Evolutionary conservation across 2,888 invertebrate species (phyloP).

Genomic region (Nebria salina): DNA sequence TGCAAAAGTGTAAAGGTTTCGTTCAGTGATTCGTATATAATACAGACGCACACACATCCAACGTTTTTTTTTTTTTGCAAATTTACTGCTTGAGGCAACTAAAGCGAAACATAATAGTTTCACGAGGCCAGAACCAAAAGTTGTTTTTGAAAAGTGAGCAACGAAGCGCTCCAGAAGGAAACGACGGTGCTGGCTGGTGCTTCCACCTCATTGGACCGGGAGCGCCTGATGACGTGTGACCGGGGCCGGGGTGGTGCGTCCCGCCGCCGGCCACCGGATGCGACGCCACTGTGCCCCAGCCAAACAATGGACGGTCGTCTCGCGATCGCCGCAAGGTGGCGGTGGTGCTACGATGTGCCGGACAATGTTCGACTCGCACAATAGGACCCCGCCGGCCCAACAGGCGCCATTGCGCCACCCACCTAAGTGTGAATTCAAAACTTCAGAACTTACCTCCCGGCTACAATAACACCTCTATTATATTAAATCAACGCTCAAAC

Average conservation of each 20-base stretch:
- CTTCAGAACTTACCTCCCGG: constrained; percentile 51
- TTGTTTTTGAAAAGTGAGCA: constrained; percentile 47
- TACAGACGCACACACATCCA: background rate
- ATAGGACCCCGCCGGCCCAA: background rate
- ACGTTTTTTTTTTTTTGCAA: constrained; percentile 16
- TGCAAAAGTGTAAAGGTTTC: background rate
- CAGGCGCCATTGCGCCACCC: constrained; percentile 56
- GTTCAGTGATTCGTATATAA: background rate
- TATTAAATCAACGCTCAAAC: constrained; percentile 58
- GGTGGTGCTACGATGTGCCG: background rate
- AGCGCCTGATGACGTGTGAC: constrained; percentile 46
- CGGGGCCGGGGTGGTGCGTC: constrained; percentile 25
- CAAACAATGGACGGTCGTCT: constrained; percentile 35
- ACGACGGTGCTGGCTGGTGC: constrained; percentile 50
- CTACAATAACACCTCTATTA: constrained; percentile 60
- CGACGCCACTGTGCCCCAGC: constrained; percentile 26
- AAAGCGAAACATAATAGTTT: constrained; percentile 45
- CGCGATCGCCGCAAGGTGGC: constrained; percentile 43
- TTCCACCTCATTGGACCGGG: constrained; percentile 56
- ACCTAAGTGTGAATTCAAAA: constrained; percentile 58
- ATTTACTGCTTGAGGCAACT: constrained; percentile 36
- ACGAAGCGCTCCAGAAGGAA: constrained; percentile 51
- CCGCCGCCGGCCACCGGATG: constrained; percentile 20
- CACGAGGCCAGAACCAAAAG: constrained; percentile 36
- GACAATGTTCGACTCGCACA: background rate